A percentile compares a stretch with the other conserved stretches of the same genome.
Conservation (phyloP, 1,140 invertebrate species). For the Mizuhopecten yessoensis region DNA sequence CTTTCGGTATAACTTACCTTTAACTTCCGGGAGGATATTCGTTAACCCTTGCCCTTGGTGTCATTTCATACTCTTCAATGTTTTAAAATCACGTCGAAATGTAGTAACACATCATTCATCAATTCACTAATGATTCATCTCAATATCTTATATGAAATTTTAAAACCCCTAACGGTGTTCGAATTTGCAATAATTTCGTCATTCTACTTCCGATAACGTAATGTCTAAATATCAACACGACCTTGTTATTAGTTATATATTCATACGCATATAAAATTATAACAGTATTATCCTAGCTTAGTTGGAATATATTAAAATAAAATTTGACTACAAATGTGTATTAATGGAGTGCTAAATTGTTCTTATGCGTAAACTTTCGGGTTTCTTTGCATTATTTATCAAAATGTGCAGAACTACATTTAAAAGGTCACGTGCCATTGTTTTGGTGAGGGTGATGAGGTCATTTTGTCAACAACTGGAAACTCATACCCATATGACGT, state of each 20-base stretch:
- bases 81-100: neutral
- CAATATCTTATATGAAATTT: neutral
- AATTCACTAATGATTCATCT: neutral
- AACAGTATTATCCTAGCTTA: neutral
- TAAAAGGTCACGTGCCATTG: neutral
- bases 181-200: neutral
- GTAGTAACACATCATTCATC: neutral
- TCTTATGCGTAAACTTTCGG: no score
- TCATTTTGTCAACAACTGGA: slow-evolving; percentile 29
- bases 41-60: neutral
- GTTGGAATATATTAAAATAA: neutral
- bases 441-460: slow-evolving; percentile 31
- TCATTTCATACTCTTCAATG: neutral
- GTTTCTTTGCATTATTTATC: neutral
- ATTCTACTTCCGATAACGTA: slow-evolving; percentile 34
- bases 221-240: slow-evolving; percentile 29
- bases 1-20: neutral
- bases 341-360: neutral
- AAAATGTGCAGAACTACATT: neutral
- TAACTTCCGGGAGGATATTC: slow-evolving; percentile 3
- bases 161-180: neutral
- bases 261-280: neutral
- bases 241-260: neutral
- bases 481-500: slow-evolving; percentile 28
- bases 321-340: neutral